A percentile compares a stretch with the other conserved stretches of the same genome.
These are phyloP conservation scores for Matsumyia berberina DNA, from an alignment of 2,888 invertebrate genomes.

Conservation along the genomic window DNA sequence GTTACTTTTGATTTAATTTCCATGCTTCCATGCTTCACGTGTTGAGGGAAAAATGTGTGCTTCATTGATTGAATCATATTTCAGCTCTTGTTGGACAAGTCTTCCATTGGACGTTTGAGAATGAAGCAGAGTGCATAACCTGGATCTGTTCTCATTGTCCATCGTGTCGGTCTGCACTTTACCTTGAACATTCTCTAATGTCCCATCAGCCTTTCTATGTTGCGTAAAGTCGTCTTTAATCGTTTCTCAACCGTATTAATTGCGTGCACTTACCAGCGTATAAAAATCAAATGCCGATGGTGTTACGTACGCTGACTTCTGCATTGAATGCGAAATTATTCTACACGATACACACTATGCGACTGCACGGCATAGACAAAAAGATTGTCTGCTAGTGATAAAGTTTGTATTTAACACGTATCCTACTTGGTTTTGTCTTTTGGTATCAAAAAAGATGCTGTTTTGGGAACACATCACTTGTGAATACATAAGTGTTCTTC, in stretches of 20 bases:
- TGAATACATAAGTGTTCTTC: slow-evolving; percentile 62
- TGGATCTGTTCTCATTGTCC: slow-evolving; percentile 42
- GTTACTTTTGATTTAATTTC: slow-evolving; percentile 26
- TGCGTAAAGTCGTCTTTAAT: slow-evolving; percentile 39
- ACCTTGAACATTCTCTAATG: slow-evolving; percentile 23
- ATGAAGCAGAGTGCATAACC: slow-evolving; percentile 31
- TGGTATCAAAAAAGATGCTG: slow-evolving; percentile 43
- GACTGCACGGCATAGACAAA: slow-evolving; percentile 28
- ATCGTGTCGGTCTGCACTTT: slow-evolving; percentile 13
- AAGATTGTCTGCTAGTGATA: slow-evolving; percentile 67
- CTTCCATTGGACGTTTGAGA: background rate
- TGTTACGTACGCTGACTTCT: slow-evolving; percentile 73
- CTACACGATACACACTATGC: slow-evolving; percentile 5
- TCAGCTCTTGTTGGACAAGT: background rate
- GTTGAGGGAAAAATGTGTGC: slow-evolving; percentile 40
- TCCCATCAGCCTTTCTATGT: slow-evolving; percentile 6
- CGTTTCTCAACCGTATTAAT: slow-evolving; percentile 25
- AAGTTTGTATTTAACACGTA: slow-evolving; percentile 57
- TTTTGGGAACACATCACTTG: slow-evolving; percentile 37
- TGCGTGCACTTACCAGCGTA: slow-evolving; percentile 59
- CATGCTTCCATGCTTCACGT: background rate
- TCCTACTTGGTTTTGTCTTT: background rate
- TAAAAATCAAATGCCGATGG: slow-evolving; percentile 77
- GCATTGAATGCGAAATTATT: slow-evolving; percentile 71
- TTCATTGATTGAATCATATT: slow-evolving; percentile 17